A percentile compares a stretch with the other conserved stretches of the same genome.
These are phyloP conservation scores for Microtus pennsylvanicus DNA, from an alignment of 2,113 vertebrate species.

Conservation along the genomic window DNA sequence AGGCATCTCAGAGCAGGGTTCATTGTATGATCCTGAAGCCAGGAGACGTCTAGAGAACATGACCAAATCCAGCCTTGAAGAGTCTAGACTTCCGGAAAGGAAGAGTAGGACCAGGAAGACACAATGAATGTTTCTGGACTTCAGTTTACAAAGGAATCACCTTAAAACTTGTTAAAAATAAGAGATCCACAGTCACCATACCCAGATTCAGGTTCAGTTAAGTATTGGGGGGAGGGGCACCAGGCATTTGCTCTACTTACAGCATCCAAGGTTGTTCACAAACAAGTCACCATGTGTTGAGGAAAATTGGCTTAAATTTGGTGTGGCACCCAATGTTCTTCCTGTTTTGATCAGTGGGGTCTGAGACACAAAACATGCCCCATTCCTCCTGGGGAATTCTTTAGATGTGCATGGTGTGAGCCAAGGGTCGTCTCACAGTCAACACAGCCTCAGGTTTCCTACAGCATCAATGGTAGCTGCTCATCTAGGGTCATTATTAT, in stretches of 20 bases:
- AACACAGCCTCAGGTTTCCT: background rate
- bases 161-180: background rate
- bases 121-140: background rate
- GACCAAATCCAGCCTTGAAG: background rate
- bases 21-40: background rate
- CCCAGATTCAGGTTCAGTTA: background rate
- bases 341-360: background rate
- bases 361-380: background rate
- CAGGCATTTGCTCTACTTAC: background rate
- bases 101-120: background rate
- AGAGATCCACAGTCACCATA: background rate
- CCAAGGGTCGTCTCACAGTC: background rate
- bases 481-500: background rate
- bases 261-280: background rate
- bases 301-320: background rate
- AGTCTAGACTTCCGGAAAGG: background rate
- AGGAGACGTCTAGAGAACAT: background rate
- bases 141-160: background rate
- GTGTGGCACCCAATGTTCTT: background rate
- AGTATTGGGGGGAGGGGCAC: background rate
- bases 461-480: background rate
- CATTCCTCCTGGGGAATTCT: background rate
- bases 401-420: background rate
- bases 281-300: background rate
- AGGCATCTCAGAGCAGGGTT: too few relatives aligned